These are phyloP conservation scores for Myiothlypis coronata DNA, from an alignment of 2,797 vertebrate species.

Conservation along the genomic window DNA sequence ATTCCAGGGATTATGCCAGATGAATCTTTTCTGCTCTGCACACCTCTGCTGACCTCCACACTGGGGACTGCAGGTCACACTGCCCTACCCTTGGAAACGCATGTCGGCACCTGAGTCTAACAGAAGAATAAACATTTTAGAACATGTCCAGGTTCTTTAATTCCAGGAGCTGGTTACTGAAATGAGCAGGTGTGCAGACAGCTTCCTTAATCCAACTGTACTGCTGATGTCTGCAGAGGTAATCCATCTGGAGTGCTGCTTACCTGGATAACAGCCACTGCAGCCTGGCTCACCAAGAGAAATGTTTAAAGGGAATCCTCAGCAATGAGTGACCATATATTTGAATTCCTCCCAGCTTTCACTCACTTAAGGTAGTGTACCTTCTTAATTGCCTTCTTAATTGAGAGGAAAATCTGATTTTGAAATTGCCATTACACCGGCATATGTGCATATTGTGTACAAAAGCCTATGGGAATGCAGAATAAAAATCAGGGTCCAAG, in stretches of 20 bases:
- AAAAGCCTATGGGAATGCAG: not conserved
- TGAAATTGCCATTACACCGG: not conserved
- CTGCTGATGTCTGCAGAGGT: not conserved
- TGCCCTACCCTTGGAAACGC: not conserved
- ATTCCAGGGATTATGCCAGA: not conserved
- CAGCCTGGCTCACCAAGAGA: not conserved
- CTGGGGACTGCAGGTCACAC: not conserved
- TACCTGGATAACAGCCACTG: not conserved
- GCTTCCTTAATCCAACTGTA: not conserved
- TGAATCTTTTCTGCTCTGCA: not conserved
- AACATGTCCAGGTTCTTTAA: not conserved
- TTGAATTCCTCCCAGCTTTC: not conserved
- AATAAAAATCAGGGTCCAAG: not conserved
- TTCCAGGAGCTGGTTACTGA: not conserved
- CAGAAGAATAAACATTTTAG: not conserved
- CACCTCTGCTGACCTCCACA: not conserved
- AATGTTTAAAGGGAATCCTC: not conserved
- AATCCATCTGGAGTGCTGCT: not conserved
- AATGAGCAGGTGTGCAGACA: conserved; percentile 4
- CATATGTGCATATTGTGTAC: not conserved
- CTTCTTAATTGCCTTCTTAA: not conserved
- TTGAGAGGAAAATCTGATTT: not conserved
- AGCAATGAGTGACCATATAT: not conserved
- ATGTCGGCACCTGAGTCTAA: not conserved
- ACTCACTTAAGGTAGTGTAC: not conserved